Conservation (phyloP, 2,797 vertebrate genomes). For the Melanotaenia nigrans region DNA sequence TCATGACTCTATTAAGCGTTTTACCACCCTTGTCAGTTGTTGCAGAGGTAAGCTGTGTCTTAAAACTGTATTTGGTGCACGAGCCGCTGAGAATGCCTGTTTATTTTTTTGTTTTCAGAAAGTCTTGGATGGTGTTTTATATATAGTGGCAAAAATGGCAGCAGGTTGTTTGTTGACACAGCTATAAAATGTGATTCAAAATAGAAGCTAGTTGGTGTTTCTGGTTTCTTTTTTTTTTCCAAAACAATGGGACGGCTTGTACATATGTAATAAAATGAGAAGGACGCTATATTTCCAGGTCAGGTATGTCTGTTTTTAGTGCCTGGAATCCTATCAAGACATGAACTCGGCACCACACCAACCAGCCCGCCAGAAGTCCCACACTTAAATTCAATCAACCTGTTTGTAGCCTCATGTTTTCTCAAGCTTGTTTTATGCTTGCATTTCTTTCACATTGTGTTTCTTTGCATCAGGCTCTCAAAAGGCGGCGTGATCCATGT, state of each 20-base stretch:
- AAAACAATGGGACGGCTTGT: constrained; percentile 84
- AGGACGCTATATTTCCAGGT: constrained; percentile 75
- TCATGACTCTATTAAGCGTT: constrained; percentile 55
- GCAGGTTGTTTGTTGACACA: constrained; percentile 89
- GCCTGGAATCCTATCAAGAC: constrained; percentile 39
- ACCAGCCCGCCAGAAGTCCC: constrained; percentile 39
- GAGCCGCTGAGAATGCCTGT: constrained; percentile 85
- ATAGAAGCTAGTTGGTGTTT: constrained; percentile 86
- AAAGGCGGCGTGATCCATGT: constrained; percentile 20
- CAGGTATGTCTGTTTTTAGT: constrained; percentile 66
- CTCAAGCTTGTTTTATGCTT: constrained; percentile 14
- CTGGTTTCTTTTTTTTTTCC: constrained; percentile 71
- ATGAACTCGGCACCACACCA: constrained; percentile 34
- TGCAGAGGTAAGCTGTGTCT: constrained; percentile 62
- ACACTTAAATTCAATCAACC: constrained; percentile 12
- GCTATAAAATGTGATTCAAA: constrained; percentile 86
- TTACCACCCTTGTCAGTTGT: constrained; percentile 76
- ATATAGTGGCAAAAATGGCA: constrained; percentile 78
- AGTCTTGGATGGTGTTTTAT: constrained; percentile 88
- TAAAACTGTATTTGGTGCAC: constrained; percentile 70
- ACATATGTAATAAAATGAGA: constrained; percentile 84
- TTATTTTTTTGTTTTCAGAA: constrained; percentile 69
- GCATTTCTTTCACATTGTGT: neutral
- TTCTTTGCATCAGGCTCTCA: constrained; percentile 11
- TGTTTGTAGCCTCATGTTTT: constrained; percentile 28